Evolutionary conservation across 2,113 vertebrate species (phyloP), one percentile per base, ranked within the genome.

Genomic region (Lanius ludovicianus): DNA sequence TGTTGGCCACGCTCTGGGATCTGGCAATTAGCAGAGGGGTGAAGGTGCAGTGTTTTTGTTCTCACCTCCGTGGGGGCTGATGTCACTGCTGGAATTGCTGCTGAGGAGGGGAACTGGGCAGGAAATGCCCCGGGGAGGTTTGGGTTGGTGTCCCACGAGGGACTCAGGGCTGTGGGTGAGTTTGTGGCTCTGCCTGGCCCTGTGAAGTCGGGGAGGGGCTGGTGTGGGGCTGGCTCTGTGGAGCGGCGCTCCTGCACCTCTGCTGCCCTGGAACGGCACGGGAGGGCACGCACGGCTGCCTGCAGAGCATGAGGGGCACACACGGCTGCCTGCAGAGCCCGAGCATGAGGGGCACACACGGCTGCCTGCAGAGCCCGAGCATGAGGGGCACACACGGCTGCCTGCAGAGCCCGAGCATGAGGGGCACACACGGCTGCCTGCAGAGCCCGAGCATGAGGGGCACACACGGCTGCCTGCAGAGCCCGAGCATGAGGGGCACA

Each of bases 181-280:
- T 2, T 15, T 50, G n/a, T 57, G 25, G 7, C 35, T 69, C 67
- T n/a, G 15, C 4, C 49, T 37, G 46, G 50, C 31, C 46, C 20
- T 30, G 5, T 0, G n/a, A n/a, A 18, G 49, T 17, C 9, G 31
- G 5, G 84, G 42, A 77, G 19, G 5, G 55, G 19, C 19, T 30
- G 6, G 4, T 0, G 24, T 39, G 76, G 49, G 19, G 5, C 20
- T 80, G 47, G 56, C 55, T 76, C 20, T 27, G 20, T 9, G 10
- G 24, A 15, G 23, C 42, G 24, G 75, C 5, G 1, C 2, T 6
- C 6, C 6, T 44, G 5, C 2, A 0, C 31, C 78, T 85, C 33
- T 9, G 47, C 63, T 42, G 57, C 77, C 46, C 57, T 77, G 41
- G 37, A n/a, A n/a, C 16, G 73, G 49, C 59, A 28, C 17, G 21